Evolutionary conservation across 2,113 vertebrate species (phyloP), one percentile per base, ranked within the genome.

Genomic region (Paramormyrops kingsleyae): DNA sequence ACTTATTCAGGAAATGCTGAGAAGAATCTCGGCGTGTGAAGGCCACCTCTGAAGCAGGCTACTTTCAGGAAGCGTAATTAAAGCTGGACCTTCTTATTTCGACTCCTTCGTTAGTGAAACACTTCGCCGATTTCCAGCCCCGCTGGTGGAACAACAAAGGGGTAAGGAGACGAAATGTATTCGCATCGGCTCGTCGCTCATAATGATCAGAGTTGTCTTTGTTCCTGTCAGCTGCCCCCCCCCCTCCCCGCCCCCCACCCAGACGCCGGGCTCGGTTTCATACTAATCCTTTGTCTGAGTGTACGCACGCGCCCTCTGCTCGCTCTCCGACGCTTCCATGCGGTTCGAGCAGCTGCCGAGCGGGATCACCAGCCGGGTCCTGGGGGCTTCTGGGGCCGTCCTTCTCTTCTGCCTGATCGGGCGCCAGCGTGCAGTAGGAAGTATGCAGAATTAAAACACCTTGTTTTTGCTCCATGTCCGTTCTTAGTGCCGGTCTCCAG

Each of bases 241-340:
- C 83, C 83, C 53, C 46, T 5, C 83, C 52, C 83, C 44, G 0
- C 42, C 42, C 80, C 83, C 44, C 42, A 17, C 24, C 44, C 83
- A 49, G 21, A 46, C 83, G 24, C 83, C 47, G 2, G 24, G 83
- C 47, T 50, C n/a, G 24, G 83, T 27, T 46, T 49, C 83, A 47
- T 50, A 50, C 83, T 86, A 86, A 86, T 86, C 83, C 47, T 86
- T 86, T 86, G 83, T 86, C 24, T 86, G 83, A 27, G 47, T n/a
- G 47, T 50, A 50, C 44, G 44, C 44, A 47, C 44, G 83, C 47
- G 83, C 83, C 44, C 44, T 50, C 83, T 13, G 46, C 83, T 49
- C 10, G 46, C 83, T 86, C 47, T 86, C 83, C 44, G 47, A 50
- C n/a, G 83, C 44, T 50, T 86, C 83, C 83, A 49, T 86, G 83